A percentile compares a stretch with the other conserved stretches of the same genome.
These are phyloP conservation scores for Acipenser oxyrinchus DNA, from an alignment of 2,797 vertebrate genomes.

Conservation along the genomic window DNA sequence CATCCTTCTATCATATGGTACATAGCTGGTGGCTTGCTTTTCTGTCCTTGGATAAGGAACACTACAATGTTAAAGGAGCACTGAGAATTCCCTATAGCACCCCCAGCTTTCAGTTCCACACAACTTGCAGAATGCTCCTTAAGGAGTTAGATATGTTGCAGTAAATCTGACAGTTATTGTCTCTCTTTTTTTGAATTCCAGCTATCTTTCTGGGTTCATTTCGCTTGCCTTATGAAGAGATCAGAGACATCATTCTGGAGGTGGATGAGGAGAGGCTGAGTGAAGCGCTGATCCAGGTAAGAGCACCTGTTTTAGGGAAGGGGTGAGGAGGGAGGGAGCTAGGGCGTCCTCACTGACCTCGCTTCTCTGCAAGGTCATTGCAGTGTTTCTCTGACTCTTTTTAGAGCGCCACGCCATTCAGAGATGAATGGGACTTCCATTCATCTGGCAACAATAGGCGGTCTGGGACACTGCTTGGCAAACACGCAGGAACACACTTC, in stretches of 20 bases:
- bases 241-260: constrained; percentile 85
- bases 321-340: background rate
- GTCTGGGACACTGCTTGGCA: constrained; percentile 52
- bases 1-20: too few relatives aligned
- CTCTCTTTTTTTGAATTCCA: constrained; percentile 56
- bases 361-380: constrained; percentile 3
- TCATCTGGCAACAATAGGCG: constrained; percentile 50
- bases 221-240: constrained; percentile 94
- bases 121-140: too few relatives aligned
- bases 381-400: constrained; percentile 33
- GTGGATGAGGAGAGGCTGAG: constrained; percentile 87
- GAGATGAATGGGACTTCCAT: constrained; percentile 41
- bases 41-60: too few relatives aligned
- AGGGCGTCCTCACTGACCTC: constrained; percentile 22
- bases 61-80: too few relatives aligned
- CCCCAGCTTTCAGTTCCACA: too few relatives aligned
- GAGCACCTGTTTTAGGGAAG: constrained; percentile 22
- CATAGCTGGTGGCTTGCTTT: too few relatives aligned
- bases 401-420: constrained; percentile 33
- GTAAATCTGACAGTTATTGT: constrained; percentile 32
- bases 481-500: constrained; percentile 47
- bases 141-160: too few relatives aligned
- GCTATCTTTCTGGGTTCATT: constrained; percentile 98
- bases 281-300: constrained; percentile 95
- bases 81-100: too few relatives aligned